Evolutionary conservation across 64 coral and sea anemone species (phyloP).

Genomic region (Montipora efflorescens): DNA sequence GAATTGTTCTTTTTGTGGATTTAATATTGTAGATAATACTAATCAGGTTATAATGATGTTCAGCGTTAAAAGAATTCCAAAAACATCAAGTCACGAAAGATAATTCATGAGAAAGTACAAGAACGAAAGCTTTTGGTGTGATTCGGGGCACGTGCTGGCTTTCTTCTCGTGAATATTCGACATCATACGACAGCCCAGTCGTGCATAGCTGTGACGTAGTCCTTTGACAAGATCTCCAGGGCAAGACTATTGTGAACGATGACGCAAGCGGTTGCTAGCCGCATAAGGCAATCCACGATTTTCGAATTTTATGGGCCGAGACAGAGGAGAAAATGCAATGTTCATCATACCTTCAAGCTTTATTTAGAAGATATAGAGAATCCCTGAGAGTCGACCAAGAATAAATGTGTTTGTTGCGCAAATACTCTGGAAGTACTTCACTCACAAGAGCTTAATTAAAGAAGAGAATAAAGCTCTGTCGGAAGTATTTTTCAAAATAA

Average conservation of each 20-base stretch:
- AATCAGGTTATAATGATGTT: neutral
- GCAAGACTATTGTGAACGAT: neutral
- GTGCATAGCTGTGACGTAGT: neutral
- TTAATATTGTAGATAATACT: neutral
- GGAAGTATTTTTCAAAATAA: neutral
- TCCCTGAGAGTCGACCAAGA: neutral
- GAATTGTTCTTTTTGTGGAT: neutral
- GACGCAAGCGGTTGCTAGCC: constrained; percentile 2
- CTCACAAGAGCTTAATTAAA: neutral
- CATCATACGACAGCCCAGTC: neutral
- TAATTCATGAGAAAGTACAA: neutral
- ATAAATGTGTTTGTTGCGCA: neutral
- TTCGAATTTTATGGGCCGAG: too few relatives aligned
- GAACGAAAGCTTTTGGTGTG: too few relatives aligned
- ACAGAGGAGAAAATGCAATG: too few relatives aligned
- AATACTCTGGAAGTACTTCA: neutral
- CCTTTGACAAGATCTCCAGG: too few relatives aligned
- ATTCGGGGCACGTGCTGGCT: neutral
- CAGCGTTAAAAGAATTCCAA: neutral
- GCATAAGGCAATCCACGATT: too few relatives aligned
- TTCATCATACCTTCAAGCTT: too few relatives aligned
- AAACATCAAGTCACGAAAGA: neutral
- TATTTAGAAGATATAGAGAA: too few relatives aligned
- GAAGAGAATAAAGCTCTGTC: neutral
- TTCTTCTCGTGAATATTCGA: constrained; percentile 24